phyloP scores from a whole-genome alignment of 1,140 invertebrate genomes.

The Drosophila willistoni region DNA sequence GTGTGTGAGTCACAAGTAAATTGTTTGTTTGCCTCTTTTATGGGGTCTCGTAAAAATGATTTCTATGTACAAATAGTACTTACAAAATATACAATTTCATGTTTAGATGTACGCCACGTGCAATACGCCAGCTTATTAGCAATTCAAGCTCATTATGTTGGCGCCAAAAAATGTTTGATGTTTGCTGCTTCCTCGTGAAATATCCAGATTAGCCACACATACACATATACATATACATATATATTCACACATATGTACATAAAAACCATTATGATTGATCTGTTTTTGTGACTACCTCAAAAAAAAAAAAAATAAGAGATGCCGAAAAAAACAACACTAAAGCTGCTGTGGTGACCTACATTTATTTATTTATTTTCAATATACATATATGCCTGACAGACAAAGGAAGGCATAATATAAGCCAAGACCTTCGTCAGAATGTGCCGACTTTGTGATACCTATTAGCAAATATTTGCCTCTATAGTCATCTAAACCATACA shows the following conservation, averaged over 20 bases:
- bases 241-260: neutral
- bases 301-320: neutral
- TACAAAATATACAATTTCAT: slow-evolving; percentile 27
- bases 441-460: neutral
- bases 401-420: slow-evolving; percentile 33
- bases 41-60: slow-evolving; percentile 46
- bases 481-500: too few relatives aligned
- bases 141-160: slow-evolving; percentile 9
- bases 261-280: slow-evolving; percentile 65
- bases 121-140: slow-evolving; percentile 37
- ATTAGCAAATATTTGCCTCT: too few relatives aligned
- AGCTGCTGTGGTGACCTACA: slow-evolving; percentile 58
- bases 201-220: slow-evolving; percentile 23
- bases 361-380: slow-evolving; percentile 72
- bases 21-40: slow-evolving; percentile 54
- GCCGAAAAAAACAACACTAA: slow-evolving; percentile 6
- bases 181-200: slow-evolving; percentile 13
- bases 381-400: slow-evolving; percentile 56
- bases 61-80: neutral
- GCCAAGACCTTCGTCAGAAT: slow-evolving; percentile 5
- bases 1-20: slow-evolving; percentile 35
- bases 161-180: slow-evolving; percentile 25
- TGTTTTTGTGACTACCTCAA: slow-evolving; percentile 24
- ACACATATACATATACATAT: neutral
- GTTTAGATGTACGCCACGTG: slow-evolving; percentile 56